These are phyloP conservation scores for Tachystola acroxantha DNA, from an alignment of 2,888 invertebrate genomes.

Conservation along the genomic window DNA sequence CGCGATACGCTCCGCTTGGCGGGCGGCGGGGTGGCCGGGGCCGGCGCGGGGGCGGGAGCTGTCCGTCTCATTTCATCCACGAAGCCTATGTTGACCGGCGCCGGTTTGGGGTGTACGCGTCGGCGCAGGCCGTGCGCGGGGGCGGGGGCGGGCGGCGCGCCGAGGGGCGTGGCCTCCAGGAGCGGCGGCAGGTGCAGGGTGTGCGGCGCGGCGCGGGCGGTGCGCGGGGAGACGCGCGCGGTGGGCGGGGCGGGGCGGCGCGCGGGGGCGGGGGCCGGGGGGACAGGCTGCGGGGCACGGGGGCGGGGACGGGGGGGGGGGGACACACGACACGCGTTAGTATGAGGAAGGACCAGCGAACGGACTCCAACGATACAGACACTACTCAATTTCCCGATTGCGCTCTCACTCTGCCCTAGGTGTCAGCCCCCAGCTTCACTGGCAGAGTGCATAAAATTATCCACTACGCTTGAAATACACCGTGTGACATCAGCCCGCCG, in stretches of 20 bases:
- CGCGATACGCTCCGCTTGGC: constrained; percentile 13
- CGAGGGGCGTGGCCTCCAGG: constrained; percentile 3
- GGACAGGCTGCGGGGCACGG: constrained; percentile 19
- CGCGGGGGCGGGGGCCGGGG: constrained; percentile 13
- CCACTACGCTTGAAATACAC: too few relatives aligned
- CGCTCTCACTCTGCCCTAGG: constrained; percentile 1
- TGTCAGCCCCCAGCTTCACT: too few relatives aligned
- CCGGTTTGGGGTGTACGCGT: constrained; percentile 14
- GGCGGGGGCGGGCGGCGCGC: constrained; percentile 14
- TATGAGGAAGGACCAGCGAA: constrained; percentile 3
- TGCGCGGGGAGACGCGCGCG: constrained; percentile 15
- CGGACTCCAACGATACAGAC: too few relatives aligned
- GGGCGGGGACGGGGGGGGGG: constrained; percentile 19
- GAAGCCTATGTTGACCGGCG: constrained; percentile 14
- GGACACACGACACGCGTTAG: constrained; percentile 18
- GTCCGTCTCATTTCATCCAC: too few relatives aligned
- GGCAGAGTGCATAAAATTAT: too few relatives aligned
- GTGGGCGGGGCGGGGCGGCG: constrained; percentile 12
- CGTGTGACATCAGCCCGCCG: too few relatives aligned
- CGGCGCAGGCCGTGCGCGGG: constrained; percentile 3
- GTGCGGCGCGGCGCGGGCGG: constrained; percentile 12
- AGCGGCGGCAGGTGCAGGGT: constrained; percentile 7
- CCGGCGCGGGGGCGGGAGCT: constrained; percentile 7
- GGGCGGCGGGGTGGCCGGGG: constrained; percentile 10
- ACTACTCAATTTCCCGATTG: too few relatives aligned